A percentile compares a stretch with the other conserved stretches of the same genome.
phyloP scores from a whole-genome alignment of 2,113 vertebrate genomes.

The Tonatia bakeri region DNA sequence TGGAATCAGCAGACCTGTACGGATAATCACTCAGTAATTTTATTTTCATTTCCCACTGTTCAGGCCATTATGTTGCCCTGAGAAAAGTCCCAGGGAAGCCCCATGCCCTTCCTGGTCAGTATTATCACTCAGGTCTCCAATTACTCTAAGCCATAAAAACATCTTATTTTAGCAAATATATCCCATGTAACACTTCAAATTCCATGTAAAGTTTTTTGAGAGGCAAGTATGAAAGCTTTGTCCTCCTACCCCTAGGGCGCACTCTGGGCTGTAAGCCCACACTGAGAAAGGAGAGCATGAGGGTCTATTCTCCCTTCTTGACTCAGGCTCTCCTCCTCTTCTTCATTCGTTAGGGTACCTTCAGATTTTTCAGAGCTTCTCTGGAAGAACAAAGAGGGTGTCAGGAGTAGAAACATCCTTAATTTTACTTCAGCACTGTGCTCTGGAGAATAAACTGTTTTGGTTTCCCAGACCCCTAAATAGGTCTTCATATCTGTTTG shows the following conservation, averaged over 20 bases:
- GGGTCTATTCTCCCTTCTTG: background rate
- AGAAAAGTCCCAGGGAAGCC: background rate
- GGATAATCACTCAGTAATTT: background rate
- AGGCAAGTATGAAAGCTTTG: background rate
- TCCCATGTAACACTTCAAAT: background rate
- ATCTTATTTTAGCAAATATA: constrained; percentile 11
- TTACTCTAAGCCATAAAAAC: background rate
- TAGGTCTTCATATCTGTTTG: background rate
- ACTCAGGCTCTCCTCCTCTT: background rate
- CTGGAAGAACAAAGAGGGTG: background rate
- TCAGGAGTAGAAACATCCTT: background rate
- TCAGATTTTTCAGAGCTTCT: background rate
- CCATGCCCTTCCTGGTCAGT: background rate
- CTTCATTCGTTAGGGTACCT: background rate
- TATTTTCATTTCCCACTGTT: background rate
- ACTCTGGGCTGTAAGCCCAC: too few species aligned
- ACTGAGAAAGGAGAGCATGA: background rate
- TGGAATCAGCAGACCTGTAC: background rate
- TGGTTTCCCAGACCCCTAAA: background rate
- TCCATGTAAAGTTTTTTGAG: background rate
- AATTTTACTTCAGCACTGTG: background rate
- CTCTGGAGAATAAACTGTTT: background rate
- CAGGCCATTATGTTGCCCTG: background rate
- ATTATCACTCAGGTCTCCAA: background rate
- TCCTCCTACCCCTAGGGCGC: background rate